Base-by-base conservation (phyloP, 2,888 invertebrate species). In the Platynereis dumerilii region DNA sequence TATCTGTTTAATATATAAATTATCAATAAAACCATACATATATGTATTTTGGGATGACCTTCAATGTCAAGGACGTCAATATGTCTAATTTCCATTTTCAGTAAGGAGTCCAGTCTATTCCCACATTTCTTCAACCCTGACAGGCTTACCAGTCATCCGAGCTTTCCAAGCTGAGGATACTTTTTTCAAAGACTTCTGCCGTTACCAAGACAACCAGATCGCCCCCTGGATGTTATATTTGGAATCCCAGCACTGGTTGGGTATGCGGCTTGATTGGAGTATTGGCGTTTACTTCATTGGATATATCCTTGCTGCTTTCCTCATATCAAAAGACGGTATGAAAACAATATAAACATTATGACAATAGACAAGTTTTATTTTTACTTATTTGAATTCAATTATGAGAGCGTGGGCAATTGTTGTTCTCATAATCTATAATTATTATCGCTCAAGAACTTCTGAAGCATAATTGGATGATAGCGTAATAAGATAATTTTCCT, bases 101-200 rank as follows among this genome's bases (percentile, higher is more conserved):
- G 48, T 22, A 48, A 48, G 48, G 17, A 48, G 48, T n/a, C 48
- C 48, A 48, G n/a, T 22, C 3, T 48, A 20, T n/a, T 48, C 48
- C 48, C 48, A 48, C 22, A 20, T 48, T 7, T 48, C 48, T 10
- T n/a, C 48, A 48, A 48, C 48, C 5, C 17, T 48, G 22, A n/a
- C 7, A n/a, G 48, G 48, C 17, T n/a, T 48, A n/a, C 48, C 48
- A n/a, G n/a, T 48, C 48, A 48, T 48, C 48, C 5, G 48, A 48
- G 48, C 48, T 20, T 48, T 48, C 48, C 5, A 48, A n/a, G 22
- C 17, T 5, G 48, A 48, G n/a, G 20, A 48, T 5, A 5, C n/a
- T 10, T 48, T 48, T n/a, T 10, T 48, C 7, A 48, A 48, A 22
- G 22, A 48, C n/a, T 48, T 48, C 48, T n/a, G 17, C n/a, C n/a